Evolutionary conservation across 2,797 vertebrate species (phyloP).

Genomic region (Echeneis naucrates): DNA sequence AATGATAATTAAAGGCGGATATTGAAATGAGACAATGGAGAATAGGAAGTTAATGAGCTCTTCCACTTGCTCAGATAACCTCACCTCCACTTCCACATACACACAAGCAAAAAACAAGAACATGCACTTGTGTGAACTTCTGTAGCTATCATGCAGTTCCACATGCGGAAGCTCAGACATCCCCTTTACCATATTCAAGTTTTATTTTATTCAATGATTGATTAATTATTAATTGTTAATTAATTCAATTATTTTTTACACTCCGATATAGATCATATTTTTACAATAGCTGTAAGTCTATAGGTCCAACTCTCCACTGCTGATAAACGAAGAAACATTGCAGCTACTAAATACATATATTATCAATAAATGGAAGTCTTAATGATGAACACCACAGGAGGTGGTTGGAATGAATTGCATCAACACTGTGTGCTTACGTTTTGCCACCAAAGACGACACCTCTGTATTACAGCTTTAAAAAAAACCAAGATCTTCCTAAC

Average conservation of each 20-base stretch:
- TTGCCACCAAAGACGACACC: no score
- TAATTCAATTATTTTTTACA: neutral
- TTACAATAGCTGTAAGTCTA: no score
- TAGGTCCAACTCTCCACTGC: neutral
- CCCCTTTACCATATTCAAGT: no score
- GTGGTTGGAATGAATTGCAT: neutral
- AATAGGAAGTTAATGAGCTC: conserved; percentile 21
- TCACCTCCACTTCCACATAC: neutral
- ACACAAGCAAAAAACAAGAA: neutral
- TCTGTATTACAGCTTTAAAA: neutral
- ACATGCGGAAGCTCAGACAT: neutral
- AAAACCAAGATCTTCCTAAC: neutral
- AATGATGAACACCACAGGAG: no score
- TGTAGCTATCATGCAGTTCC: neutral
- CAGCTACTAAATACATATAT: neutral
- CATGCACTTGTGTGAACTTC: neutral
- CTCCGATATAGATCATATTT: neutral
- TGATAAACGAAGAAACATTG: neutral
- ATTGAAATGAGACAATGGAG: conserved; percentile 23
- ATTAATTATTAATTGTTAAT: no score
- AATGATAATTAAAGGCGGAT: conserved; percentile 27
- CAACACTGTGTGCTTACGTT: no score
- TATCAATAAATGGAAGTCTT: neutral
- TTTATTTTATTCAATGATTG: no score
- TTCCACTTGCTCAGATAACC: conserved; percentile 10